phyloP scores from a whole-genome alignment of 2,888 invertebrate genomes.

The Oligia strigilis region DNA sequence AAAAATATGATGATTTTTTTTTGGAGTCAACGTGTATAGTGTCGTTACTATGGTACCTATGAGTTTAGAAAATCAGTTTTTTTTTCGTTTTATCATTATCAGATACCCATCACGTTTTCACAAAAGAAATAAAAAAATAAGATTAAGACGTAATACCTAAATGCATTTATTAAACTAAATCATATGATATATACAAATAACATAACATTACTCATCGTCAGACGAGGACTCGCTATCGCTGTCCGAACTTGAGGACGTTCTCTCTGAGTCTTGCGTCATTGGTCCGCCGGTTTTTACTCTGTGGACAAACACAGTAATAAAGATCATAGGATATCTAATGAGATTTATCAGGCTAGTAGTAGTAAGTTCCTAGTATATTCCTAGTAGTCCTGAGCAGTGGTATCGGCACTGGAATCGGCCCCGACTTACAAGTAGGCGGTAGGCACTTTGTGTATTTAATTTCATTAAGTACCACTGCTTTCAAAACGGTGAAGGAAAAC shows the following conservation, averaged over 20 bases:
- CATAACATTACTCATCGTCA: constrained; percentile 78
- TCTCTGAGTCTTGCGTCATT: constrained; percentile 56
- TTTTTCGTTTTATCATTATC: too few relatives aligned
- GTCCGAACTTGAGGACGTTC: constrained; percentile 77
- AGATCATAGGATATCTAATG: background rate
- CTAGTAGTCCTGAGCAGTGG: too few relatives aligned
- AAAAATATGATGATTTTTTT: background rate
- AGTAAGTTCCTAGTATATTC: too few relatives aligned
- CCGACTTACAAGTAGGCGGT: too few relatives aligned
- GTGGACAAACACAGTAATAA: constrained; percentile 44
- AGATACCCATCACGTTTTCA: too few relatives aligned
- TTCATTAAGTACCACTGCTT: too few relatives aligned
- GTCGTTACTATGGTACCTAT: background rate
- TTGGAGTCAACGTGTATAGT: background rate
- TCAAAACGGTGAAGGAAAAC: too few relatives aligned
- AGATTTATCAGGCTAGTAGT: too few relatives aligned
- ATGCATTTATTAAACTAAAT: constrained; percentile 72
- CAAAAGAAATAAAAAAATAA: constrained; percentile 12
- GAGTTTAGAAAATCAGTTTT: background rate
- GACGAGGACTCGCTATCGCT: constrained; percentile 81
- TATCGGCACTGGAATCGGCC: too few relatives aligned
- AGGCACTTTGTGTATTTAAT: too few relatives aligned
- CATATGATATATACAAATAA: constrained; percentile 53
- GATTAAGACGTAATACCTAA: constrained; percentile 66
- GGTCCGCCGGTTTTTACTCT: constrained; percentile 81